Percentiles rank a stretch among this genome's conserved stretches.
Conservation (phyloP, 1,140 invertebrate genomes). For the Hycleus phaleratus region DNA sequence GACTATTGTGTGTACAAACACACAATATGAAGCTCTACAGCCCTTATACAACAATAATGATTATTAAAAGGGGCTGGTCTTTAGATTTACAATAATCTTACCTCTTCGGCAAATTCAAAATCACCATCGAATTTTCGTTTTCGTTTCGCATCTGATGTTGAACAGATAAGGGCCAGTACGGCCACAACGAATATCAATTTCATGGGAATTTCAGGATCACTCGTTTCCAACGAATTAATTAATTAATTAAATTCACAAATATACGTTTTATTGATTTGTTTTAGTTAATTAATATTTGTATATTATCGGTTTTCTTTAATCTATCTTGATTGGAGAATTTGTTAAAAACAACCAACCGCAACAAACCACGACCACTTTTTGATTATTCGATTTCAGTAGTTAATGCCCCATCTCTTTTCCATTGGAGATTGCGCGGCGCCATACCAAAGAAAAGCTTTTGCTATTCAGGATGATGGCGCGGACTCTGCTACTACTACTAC, state of each 20-base stretch:
- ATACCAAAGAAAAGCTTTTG: slow-evolving; percentile 26
- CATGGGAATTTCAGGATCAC: slow-evolving; percentile 13
- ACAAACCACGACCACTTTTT: slow-evolving; percentile 29
- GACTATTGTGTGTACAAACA: not conserved
- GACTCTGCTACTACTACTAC: not conserved
- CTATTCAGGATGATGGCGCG: slow-evolving; percentile 10
- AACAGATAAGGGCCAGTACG: slow-evolving; percentile 38
- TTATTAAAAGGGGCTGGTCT: not conserved
- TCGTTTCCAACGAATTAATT: no score
- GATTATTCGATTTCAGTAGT: slow-evolving; percentile 30
- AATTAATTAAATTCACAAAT: not conserved
- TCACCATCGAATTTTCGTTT: slow-evolving; percentile 59
- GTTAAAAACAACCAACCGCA: slow-evolving; percentile 13
- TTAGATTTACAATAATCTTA: slow-evolving; percentile 32
- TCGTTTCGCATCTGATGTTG: slow-evolving; percentile 44
- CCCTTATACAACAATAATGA: not conserved
- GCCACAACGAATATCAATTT: slow-evolving; percentile 41
- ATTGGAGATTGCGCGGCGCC: slow-evolving; percentile 29
- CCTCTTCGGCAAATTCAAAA: slow-evolving; percentile 63
- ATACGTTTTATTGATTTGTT: not conserved
- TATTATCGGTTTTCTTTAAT: not conserved
- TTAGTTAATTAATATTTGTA: not conserved
- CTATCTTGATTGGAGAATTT: not conserved
- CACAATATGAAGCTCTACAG: not conserved
- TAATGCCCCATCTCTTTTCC: slow-evolving; percentile 8